Conservation (phyloP, 2,797 vertebrate genomes). For the Diplodus sargus region DNA sequence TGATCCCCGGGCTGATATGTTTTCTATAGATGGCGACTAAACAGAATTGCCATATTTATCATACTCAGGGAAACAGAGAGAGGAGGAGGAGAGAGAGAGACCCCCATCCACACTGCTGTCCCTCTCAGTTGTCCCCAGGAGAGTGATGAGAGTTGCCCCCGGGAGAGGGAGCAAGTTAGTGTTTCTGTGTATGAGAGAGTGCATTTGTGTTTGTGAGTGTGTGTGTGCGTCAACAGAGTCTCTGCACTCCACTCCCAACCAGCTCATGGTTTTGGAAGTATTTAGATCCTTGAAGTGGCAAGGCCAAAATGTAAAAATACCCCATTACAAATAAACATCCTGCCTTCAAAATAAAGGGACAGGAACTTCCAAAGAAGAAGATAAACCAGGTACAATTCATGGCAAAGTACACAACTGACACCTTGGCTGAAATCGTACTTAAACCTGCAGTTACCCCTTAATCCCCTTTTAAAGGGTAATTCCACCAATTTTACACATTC, state of each 20-base stretch:
- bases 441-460: too few relatives aligned
- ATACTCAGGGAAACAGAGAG: conserved; percentile 76
- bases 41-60: conserved; percentile 86
- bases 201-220: conserved; percentile 5
- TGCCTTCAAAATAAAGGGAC: not conserved
- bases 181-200: conserved; percentile 36
- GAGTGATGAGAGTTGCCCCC: conserved; percentile 77
- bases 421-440: not conserved
- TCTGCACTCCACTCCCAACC: not conserved
- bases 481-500: too few relatives aligned
- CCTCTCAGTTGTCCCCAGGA: conserved; percentile 74
- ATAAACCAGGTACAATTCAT: not conserved
- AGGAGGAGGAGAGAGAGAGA: conserved; percentile 39
- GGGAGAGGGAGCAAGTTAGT: conserved; percentile 52
- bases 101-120: conserved; percentile 54
- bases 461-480: too few relatives aligned
- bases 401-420: not conserved
- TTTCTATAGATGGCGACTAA: conserved; percentile 83
- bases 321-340: not conserved
- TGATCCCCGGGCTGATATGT: conserved; percentile 84
- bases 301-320: not conserved
- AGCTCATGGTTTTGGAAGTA: not conserved
- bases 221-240: conserved; percentile 5
- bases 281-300: not conserved
- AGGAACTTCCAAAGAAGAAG: not conserved